Evolutionary conservation across 2,888 invertebrate genomes (phyloP).

Genomic region (Slavum lentiscoides): DNA sequence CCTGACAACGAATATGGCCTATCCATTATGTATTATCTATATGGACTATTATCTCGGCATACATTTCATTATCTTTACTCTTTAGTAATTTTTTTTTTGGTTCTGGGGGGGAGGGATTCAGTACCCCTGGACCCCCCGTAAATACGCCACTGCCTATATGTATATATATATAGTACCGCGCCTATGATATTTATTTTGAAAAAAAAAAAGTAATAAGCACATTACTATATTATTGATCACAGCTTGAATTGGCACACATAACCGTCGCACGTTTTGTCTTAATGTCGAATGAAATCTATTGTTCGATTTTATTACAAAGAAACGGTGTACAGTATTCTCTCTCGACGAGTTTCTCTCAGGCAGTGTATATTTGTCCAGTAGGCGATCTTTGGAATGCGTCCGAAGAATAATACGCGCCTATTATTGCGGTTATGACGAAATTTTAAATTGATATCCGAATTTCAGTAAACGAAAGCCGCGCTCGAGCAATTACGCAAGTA

Average conservation of each 20-base stretch:
- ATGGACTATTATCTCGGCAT: too few species aligned
- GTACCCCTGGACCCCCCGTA: too few species aligned
- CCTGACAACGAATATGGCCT: too few species aligned
- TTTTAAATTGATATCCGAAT: background rate
- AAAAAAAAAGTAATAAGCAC: background rate
- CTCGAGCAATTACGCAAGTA: background rate
- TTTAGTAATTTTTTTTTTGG: too few species aligned
- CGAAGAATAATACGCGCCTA: background rate
- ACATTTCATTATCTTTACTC: too few species aligned
- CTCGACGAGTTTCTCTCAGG: slow-evolving; percentile 5
- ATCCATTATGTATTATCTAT: too few species aligned
- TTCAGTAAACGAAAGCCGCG: background rate
- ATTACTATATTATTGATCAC: slow-evolving; percentile 16
- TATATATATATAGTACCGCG: too few species aligned
- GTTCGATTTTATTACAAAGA: slow-evolving; percentile 13
- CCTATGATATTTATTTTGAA: background rate
- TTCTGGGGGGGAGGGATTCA: too few species aligned
- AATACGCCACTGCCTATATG: too few species aligned
- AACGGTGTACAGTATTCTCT: background rate
- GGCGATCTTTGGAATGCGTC: background rate
- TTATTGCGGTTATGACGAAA: background rate
- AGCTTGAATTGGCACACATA: background rate
- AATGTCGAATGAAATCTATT: slow-evolving; percentile 17
- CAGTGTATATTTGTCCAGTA: background rate
- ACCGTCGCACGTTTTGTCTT: background rate